phyloP scores from a whole-genome alignment of 2,888 invertebrate genomes.

The Sarcophaga caerulescens region DNA sequence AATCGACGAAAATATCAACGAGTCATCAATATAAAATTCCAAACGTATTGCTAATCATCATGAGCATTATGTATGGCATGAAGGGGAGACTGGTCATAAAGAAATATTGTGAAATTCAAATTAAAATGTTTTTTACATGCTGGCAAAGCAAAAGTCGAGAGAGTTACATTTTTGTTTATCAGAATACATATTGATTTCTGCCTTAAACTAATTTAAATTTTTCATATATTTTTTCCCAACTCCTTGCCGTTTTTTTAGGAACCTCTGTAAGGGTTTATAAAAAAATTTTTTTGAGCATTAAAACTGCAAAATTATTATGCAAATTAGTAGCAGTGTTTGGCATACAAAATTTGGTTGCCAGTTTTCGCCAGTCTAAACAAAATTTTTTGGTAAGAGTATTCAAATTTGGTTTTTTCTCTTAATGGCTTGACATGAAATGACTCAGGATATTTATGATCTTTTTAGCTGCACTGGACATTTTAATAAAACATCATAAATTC shows the following conservation, averaged over 20 bases:
- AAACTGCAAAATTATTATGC: constrained; percentile 41
- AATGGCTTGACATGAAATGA: constrained; percentile 34
- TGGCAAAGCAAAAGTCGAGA: background rate
- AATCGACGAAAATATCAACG: constrained; percentile 24
- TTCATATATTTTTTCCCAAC: background rate
- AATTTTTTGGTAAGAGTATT: constrained; percentile 34
- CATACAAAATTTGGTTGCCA: constrained; percentile 29
- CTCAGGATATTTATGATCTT: constrained; percentile 54
- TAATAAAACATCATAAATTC: constrained; percentile 53
- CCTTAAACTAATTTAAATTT: constrained; percentile 59
- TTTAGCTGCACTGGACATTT: constrained; percentile 38
- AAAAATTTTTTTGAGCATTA: background rate
- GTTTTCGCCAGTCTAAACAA: background rate
- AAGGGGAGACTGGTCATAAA: background rate
- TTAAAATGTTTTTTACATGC: background rate
- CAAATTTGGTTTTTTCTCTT: background rate
- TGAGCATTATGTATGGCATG: background rate
- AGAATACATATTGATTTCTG: background rate
- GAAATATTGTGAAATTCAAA: background rate
- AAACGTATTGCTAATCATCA: background rate
- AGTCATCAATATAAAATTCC: constrained; percentile 24
- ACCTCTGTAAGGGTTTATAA: background rate
- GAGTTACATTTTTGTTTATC: too few species aligned
- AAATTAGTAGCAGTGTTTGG: constrained; percentile 40
- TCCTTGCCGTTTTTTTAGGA: background rate